phyloP scores from a whole-genome alignment of 92 coral and sea anemone genomes.

The Desmophyllum pertusum region DNA sequence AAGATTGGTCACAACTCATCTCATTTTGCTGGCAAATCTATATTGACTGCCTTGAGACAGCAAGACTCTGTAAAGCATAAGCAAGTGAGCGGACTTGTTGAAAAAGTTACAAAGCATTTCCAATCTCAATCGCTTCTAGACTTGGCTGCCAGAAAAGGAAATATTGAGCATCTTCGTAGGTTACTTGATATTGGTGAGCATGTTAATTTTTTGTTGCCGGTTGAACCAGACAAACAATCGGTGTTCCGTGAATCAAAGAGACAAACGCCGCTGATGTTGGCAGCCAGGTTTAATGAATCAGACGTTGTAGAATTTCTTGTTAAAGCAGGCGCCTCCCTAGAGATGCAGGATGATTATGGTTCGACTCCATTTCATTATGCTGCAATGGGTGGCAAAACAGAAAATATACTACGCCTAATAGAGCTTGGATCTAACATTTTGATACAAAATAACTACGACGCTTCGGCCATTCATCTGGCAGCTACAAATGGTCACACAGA shows the following conservation, averaged over 20 bases:
- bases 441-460: neutral
- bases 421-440: slow-evolving; percentile 47
- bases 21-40: slow-evolving; percentile 18
- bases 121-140: slow-evolving; percentile 49
- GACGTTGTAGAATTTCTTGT: slow-evolving; percentile 55
- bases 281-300: slow-evolving; percentile 41
- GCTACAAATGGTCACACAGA: slow-evolving; percentile 52
- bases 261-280: slow-evolving; percentile 67
- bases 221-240: no score
- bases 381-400: slow-evolving; percentile 38
- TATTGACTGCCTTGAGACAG: neutral
- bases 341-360: slow-evolving; percentile 18
- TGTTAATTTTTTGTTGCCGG: slow-evolving; percentile 32
- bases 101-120: slow-evolving; percentile 29
- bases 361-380: slow-evolving; percentile 56
- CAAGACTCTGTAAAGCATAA: slow-evolving; percentile 33
- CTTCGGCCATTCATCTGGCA: slow-evolving; percentile 52
- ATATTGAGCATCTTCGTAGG: slow-evolving; percentile 48
- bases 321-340: slow-evolving; percentile 46
- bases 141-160: slow-evolving; percentile 55
- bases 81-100: slow-evolving; percentile 41
- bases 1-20: slow-evolving; percentile 16
- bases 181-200: slow-evolving; percentile 50
- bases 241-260: no score
- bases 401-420: slow-evolving; percentile 33